Conservation (phyloP, 2,797 vertebrate species). For the Graptemys geographica region DNA sequence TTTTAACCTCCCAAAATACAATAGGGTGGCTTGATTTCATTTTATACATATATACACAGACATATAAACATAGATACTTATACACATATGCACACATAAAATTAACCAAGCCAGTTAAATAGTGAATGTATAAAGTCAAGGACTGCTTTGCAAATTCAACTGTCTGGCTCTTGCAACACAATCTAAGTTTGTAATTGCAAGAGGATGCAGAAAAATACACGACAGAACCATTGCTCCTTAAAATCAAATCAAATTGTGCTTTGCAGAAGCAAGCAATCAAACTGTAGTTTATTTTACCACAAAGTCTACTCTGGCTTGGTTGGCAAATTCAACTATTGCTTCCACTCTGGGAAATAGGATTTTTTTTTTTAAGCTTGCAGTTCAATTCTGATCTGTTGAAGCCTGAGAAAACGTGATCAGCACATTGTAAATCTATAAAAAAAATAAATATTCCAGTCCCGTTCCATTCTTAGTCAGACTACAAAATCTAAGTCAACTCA, state of each 20-base stretch:
- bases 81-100: background rate
- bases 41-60: background rate
- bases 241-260: background rate
- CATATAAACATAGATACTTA: background rate
- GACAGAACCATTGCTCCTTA: background rate
- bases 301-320: background rate
- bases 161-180: background rate
- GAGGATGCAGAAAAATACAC: fast-evolving
- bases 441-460: background rate
- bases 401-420: background rate
- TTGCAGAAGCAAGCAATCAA: background rate
- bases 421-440: background rate
- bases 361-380: background rate
- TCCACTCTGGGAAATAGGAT: background rate
- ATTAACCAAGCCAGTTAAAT: background rate
- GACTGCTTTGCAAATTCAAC: background rate
- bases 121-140: background rate
- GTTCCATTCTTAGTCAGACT: background rate
- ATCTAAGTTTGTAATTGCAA: fast-evolving
- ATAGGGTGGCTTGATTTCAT: background rate
- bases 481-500: background rate
- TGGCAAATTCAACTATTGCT: background rate
- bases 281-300: background rate
- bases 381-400: background rate
- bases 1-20: background rate